Evolutionary conservation across 2,888 invertebrate genomes (phyloP), one percentile per base, ranked within the genome.

Genomic region (Anagyrus pseudococci): DNA sequence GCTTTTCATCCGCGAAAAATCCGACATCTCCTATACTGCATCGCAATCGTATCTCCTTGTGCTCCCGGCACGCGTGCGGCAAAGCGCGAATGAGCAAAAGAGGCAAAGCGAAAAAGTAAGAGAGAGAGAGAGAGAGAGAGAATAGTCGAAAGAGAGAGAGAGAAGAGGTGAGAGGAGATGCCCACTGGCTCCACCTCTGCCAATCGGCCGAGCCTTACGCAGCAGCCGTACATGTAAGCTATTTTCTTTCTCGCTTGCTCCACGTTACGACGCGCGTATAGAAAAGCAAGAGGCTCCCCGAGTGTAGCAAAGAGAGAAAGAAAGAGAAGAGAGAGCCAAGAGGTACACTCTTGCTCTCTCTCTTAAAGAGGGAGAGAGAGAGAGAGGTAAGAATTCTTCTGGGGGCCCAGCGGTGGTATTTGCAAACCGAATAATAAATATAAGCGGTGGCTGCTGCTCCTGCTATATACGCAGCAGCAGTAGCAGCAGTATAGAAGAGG

Each of bases 351-450:
- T 68, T 57, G 65, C 62, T 46, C 58, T 62, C 61, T 49, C 61
- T 43, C 64, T 55, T 61, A 46, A 60, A 10, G 41, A 2, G 41
- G 15, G 13, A 29, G 37, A 44, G 19, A 22, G 23, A 33, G 41
- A 33, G 40, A 23, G 29, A 37, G 48, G 26, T 19, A 52, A 47
- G 46, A 52, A 37, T 64, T 64, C 29, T 23, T 22, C 4, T 46
- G 46, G 26, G 17, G 29, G 26, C 26, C n/a, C n/a, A n/a, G 50
- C 50, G 75, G 75, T 73, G 52, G 79, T 78, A 80, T 80, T 80
- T 79, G 79, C 80, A 79, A 80, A 78, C 79, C 77, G 79, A 80
- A 80, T 80, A 78, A 80, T 80, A 80, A 80, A 79, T 79, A 79
- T 75, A 74, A 77, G 74, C 20, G 7, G 73, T n/a, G n/a, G n/a